Percentiles rank a stretch among this genome's conserved stretches.
Evolutionary conservation across 2,113 vertebrate genomes (phyloP).

Genomic region (Chunga burmeisteri): DNA sequence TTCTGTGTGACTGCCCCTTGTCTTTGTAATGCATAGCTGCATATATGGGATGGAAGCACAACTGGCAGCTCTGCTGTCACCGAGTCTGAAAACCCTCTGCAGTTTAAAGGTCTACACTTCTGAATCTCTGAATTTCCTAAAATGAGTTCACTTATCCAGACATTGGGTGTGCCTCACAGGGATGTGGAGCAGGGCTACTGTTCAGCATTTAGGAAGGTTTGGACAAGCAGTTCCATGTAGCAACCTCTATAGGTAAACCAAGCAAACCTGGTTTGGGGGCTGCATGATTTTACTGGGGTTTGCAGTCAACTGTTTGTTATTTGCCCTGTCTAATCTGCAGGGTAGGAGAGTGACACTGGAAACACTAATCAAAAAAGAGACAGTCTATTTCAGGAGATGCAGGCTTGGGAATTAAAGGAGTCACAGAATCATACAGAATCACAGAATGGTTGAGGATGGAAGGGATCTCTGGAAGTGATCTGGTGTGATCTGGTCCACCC

Average conservation of each 20-base stretch:
- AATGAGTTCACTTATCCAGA: background rate
- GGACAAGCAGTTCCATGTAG: background rate
- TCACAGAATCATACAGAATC: background rate
- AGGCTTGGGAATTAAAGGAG: background rate
- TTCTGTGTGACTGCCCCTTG: slow-evolving; percentile 8
- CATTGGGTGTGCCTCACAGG: background rate
- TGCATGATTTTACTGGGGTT: background rate
- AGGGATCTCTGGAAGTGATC: background rate
- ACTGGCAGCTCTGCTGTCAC: background rate
- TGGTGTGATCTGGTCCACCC: background rate
- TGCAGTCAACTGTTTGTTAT: background rate
- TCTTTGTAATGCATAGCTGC: background rate
- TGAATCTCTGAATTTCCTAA: background rate
- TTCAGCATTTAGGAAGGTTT: background rate
- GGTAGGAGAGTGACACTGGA: background rate
- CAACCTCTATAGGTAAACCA: background rate
- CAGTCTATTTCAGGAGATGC: background rate
- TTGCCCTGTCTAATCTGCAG: background rate
- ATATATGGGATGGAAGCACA: background rate
- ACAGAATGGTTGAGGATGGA: background rate
- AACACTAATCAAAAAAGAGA: background rate
- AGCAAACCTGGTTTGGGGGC: background rate
- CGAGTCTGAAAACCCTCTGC: background rate
- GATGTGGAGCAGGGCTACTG: background rate
- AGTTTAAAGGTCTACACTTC: background rate